phyloP scores from a whole-genome alignment of 2,113 vertebrate species.

The Verasper variegatus region DNA sequence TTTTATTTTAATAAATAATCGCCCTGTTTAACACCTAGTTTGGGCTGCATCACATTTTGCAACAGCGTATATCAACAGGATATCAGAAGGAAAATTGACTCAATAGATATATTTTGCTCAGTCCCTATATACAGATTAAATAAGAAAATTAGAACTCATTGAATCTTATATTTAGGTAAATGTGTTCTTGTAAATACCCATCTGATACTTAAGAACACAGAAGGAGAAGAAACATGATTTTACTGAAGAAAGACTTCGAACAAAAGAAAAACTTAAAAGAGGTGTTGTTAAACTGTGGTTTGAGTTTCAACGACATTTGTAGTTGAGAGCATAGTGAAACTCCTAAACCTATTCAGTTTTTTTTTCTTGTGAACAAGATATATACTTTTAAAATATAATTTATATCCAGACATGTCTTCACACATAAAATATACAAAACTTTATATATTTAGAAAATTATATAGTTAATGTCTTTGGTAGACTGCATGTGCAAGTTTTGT shows the following conservation, averaged over 20 bases:
- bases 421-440: too few relatives aligned
- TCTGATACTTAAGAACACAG: background rate
- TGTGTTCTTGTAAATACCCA: background rate
- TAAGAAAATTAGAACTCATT: background rate
- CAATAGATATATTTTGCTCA: too few relatives aligned
- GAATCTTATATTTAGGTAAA: background rate
- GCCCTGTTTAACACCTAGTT: background rate
- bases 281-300: conserved; percentile 11
- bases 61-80: too few relatives aligned
- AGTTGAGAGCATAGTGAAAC: background rate
- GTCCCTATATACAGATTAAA: too few relatives aligned
- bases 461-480: too few relatives aligned
- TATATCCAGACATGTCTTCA: too few relatives aligned
- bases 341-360: background rate
- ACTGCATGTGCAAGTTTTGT: too few relatives aligned
- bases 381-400: too few relatives aligned
- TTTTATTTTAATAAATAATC: conserved; percentile 6
- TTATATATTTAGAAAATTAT: too few relatives aligned
- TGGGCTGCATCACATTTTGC: background rate
- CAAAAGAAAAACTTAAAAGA: background rate
- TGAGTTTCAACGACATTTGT: conserved; percentile 6
- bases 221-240: background rate
- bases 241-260: background rate
- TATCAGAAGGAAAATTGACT: too few relatives aligned
- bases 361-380: background rate